Percentiles rank a stretch among this genome's conserved stretches.
Evolutionary conservation across 37 sponge, comb jelly and placozoan genomes (phyloP).

Genomic region (Mnemiopsis leidyi): DNA sequence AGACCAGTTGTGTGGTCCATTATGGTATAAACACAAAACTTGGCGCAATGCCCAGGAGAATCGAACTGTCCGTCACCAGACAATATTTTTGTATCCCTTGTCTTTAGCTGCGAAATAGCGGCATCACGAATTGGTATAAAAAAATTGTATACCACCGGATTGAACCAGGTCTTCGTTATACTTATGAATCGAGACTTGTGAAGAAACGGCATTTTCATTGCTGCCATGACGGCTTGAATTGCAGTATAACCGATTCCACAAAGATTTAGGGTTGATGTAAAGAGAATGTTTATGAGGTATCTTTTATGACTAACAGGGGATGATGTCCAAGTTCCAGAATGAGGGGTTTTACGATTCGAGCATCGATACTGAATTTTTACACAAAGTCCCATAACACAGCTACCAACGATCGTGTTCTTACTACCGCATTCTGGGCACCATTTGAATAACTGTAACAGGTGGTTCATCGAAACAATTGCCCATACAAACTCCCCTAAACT

Average conservation of each 20-base stretch:
- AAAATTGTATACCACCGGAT: constrained; percentile 1
- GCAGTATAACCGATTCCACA: neutral
- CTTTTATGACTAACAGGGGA: neutral
- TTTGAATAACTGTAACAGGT: neutral
- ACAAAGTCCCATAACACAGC: neutral
- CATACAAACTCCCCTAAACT: neutral
- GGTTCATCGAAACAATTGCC: neutral
- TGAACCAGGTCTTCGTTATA: neutral
- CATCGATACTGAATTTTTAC: constrained; percentile 1
- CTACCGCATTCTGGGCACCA: constrained; percentile 7
- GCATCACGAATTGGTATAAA: constrained; percentile 6
- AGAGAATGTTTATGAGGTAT: neutral
- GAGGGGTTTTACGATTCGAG: neutral
- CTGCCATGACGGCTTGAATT: neutral
- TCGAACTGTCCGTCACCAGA: constrained; percentile 27
- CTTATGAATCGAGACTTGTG: neutral
- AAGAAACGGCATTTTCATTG: constrained; percentile 3
- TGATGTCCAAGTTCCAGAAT: neutral
- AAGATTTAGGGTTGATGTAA: neutral
- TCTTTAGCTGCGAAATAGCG: neutral
- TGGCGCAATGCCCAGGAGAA: constrained; percentile 3
- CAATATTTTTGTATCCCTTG: neutral
- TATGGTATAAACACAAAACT: neutral
- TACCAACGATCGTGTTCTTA: neutral
- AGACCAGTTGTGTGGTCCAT: neutral